Evolutionary conservation across 2,888 invertebrate genomes (phyloP).

Genomic region (Eupithecia pulchellata): DNA sequence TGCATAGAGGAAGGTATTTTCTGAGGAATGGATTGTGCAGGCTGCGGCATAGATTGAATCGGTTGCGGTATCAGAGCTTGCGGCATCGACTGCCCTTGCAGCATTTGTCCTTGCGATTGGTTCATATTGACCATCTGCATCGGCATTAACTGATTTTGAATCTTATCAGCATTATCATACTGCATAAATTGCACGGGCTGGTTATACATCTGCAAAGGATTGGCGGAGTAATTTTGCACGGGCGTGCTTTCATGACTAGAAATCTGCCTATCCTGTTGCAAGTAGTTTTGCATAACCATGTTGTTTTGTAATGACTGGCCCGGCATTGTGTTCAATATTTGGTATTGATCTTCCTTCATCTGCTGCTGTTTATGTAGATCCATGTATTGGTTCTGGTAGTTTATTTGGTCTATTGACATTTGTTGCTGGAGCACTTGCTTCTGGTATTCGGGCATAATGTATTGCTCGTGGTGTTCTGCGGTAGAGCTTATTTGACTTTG

Average conservation of each 20-base stretch:
- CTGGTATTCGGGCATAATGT: conserved; percentile 66
- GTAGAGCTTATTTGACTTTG: conserved; percentile 75
- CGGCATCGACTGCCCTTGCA: conserved; percentile 35
- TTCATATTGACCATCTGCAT: conserved; percentile 51
- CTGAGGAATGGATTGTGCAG: conserved; percentile 46
- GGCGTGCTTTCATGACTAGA: conserved; percentile 84
- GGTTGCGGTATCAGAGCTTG: conserved; percentile 55
- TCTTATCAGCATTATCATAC: conserved; percentile 36
- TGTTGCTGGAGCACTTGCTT: conserved; percentile 68
- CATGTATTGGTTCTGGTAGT: conserved; percentile 61
- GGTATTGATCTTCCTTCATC: conserved; percentile 72
- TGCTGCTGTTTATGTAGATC: conserved; percentile 68
- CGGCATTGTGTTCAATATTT: conserved; percentile 67
- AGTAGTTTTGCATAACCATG: conserved; percentile 70
- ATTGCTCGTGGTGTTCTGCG: conserved; percentile 70
- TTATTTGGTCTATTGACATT: conserved; percentile 74
- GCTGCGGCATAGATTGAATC: conserved; percentile 53
- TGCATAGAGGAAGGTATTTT: conserved; percentile 30
- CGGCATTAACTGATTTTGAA: conserved; percentile 48
- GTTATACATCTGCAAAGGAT: conserved; percentile 77
- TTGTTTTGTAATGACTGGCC: conserved; percentile 79
- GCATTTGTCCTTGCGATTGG: conserved; percentile 29
- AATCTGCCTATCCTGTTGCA: conserved; percentile 79
- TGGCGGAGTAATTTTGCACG: conserved; percentile 78
- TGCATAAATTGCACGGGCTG: conserved; percentile 64